Evolutionary conservation across 2,888 invertebrate species (phyloP), one percentile per base, ranked within the genome.

Genomic region (Troilus luridus): DNA sequence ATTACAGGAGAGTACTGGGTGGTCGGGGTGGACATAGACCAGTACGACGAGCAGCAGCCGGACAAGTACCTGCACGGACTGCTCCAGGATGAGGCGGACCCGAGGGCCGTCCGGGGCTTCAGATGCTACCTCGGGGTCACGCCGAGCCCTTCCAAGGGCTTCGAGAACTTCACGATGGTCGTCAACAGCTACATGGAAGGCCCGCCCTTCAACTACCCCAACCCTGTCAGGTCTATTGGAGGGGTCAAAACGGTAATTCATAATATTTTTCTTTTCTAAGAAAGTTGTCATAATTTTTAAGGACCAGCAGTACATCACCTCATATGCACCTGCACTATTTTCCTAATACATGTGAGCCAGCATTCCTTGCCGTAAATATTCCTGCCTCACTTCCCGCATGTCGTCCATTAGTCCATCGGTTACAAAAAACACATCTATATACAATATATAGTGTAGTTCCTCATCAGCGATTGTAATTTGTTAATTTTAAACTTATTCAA

Each of bases 21-120:
- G 1, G 97, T 98, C 54, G 98, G 98, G 10, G 97, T 98, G 11
- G 97, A 98, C 93, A 96, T 98, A 21, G 98, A 98, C 93, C 97
- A 98, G 93, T 98, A 98, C 94, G 97, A 98, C 93, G 94, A 96
- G 5, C 95, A 96, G 54, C 96, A 96, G 91, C 98, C 98, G 0
- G 95, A 96, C 88, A 96, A 97, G 93, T 98, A 98, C 94, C 95
- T 98, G 56, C 95, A 96, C 90, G 98, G 97, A 19, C 95, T 97
- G 7, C 94, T 98, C 64, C 95, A 96, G 90, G 96, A 96, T 92
- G 95, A 96, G 92, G 92, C 94, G 0, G 95, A 96, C 88, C 94
- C 95, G 0, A 94, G 95, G 60, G 95, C 96, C 0, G 94, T 96
- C 85, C 95, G 95, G 90, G 98, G 98, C 0, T 98, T 97, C 94